phyloP scores from a whole-genome alignment of 2,888 invertebrate species.

The Eilema depressum region DNA sequence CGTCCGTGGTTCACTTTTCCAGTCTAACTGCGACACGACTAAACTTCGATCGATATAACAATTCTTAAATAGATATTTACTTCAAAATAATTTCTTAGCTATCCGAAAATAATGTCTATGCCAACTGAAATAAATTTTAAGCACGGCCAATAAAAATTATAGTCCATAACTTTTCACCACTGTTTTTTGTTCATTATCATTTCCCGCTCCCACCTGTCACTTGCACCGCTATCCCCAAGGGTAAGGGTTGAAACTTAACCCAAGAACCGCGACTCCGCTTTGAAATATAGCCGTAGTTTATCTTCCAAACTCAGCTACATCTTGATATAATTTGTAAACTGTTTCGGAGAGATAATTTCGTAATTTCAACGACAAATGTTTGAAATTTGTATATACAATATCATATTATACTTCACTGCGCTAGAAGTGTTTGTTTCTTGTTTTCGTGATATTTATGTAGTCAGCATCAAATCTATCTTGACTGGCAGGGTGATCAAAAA shows the following conservation, averaged over 20 bases:
- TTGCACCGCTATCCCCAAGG: constrained; percentile 33
- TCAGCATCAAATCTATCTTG: too few relatives aligned
- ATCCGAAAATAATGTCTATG: neutral
- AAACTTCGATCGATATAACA: too few relatives aligned
- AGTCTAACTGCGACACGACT: too few relatives aligned
- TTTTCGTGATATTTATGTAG: neutral
- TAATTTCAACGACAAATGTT: constrained; percentile 49
- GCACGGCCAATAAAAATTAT: neutral
- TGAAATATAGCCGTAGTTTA: constrained; percentile 67
- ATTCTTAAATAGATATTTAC: too few relatives aligned
- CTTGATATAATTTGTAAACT: constrained; percentile 63
- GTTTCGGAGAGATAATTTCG: constrained; percentile 52
- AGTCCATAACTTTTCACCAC: neutral
- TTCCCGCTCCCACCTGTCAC: neutral
- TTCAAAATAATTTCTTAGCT: neutral
- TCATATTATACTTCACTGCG: constrained; percentile 17
- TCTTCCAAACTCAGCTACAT: constrained; percentile 52
- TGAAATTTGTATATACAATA: constrained; percentile 19
- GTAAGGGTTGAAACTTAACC: constrained; percentile 60
- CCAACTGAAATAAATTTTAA: too few relatives aligned
- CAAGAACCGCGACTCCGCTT: constrained; percentile 59
- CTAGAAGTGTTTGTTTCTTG: neutral
- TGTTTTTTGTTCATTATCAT: neutral
- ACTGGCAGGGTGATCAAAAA: too few relatives aligned
- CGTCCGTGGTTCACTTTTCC: too few relatives aligned